Base-by-base conservation (phyloP, 2,113 vertebrate genomes). In the Hemiscyllium ocellatum region DNA sequence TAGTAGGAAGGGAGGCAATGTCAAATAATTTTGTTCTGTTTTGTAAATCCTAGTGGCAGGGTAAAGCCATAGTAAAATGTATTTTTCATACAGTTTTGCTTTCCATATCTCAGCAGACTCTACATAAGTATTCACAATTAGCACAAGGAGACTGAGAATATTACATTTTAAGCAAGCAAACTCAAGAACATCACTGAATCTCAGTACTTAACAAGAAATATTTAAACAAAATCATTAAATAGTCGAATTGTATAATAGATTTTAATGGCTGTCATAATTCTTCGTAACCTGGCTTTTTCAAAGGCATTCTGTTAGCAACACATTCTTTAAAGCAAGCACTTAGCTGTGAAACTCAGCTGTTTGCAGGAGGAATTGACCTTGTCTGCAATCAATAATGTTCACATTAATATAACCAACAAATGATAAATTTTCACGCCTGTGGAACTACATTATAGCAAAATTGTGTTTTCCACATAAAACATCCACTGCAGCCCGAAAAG, bases 361-460 rank as follows among this genome's bases (percentile, higher is more conserved):
- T 72, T 6, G n/a, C 56, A 52, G 72, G 72, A 95, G 42, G 26
- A 52, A 95, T 70, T 95, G 94, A 95, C 68, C 94, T 95, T 76
- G 68, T 72, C 68, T 72, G 29, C 52, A 95, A 95, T 95, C 94
- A 95, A 95, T 50, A 95, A 72, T 72, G 33, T 95, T 95, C 68
- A 95, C 26, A 95, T 95, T 95, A 72, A 95, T 76, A 95, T 72
- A 95, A 95, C 68, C 69, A 52, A 13, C 72, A 72, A 76, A 95
- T 95, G 94, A 95, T 95, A 95, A 52, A 95, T 95, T 47, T 69
- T 70, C 70, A 95, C 50, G 42, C 52, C 69, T 52, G 68, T 76
- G 69, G 68, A 95, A 70, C 94, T 69, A 95, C 42, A 52, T 95
- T 52, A 50, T 72, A 52, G 42, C 52, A 47, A 95, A 52, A 95